Evolutionary conservation across 2,797 vertebrate genomes (phyloP).

Genomic region (Bovichtus diacanthus): DNA sequence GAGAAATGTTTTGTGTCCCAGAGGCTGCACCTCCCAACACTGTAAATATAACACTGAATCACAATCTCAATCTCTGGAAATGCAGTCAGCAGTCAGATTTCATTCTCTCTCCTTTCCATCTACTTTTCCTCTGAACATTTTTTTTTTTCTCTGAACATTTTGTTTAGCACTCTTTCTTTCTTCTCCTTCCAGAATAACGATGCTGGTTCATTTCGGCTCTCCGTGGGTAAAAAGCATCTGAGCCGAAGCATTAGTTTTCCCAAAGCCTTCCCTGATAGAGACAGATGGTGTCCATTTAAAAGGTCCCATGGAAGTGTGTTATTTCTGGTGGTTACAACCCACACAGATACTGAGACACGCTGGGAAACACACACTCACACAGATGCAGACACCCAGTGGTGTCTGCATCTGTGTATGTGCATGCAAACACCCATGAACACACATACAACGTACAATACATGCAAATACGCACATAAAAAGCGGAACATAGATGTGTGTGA

Average conservation of each 20-base stretch:
- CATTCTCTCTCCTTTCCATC: slow-evolving; percentile 31
- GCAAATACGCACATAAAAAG: slow-evolving; percentile 16
- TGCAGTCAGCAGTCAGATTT: slow-evolving; percentile 25
- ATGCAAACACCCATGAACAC: slow-evolving; percentile 36
- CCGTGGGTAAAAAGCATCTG: slow-evolving; percentile 63
- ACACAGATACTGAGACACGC: slow-evolving; percentile 59
- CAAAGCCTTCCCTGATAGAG: slow-evolving; percentile 77
- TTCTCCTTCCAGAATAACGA: slow-evolving; percentile 51
- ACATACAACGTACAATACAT: too few species aligned
- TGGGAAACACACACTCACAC: slow-evolving; percentile 56
- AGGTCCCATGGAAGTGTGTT: slow-evolving; percentile 82
- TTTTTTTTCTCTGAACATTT: slow-evolving; percentile 25
- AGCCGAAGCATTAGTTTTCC: slow-evolving; percentile 75
- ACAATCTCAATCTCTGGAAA: slow-evolving; percentile 12
- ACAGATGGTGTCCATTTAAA: slow-evolving; percentile 83
- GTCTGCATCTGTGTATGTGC: slow-evolving; percentile 37
- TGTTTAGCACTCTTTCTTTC: slow-evolving; percentile 32
- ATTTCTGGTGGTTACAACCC: slow-evolving; percentile 73
- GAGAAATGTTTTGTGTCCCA: slow-evolving; percentile 54
- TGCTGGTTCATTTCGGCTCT: slow-evolving; percentile 51
- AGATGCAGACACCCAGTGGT: slow-evolving; percentile 54
- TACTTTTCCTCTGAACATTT: neutral
- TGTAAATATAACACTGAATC: slow-evolving; percentile 37
- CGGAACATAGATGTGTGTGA: slow-evolving; percentile 1
- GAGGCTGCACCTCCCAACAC: slow-evolving; percentile 40